Evolutionary conservation across 2,888 invertebrate species (phyloP), one percentile per base, ranked within the genome.

Genomic region (Tuberolachnus salignus): DNA sequence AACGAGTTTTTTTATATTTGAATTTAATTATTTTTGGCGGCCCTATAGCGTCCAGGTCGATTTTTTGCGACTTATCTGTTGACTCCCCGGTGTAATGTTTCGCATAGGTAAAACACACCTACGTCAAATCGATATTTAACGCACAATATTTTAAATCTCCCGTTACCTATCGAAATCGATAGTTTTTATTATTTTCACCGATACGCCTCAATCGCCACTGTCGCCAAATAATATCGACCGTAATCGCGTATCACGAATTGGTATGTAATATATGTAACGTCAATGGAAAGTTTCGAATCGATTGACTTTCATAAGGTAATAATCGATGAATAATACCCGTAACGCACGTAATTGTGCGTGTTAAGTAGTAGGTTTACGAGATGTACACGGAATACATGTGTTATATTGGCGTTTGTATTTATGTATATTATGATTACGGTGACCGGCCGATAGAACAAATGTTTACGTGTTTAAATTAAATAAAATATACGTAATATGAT

Each of bases 241-340:
- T 73, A 73, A 73, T 63, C 73, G 21, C 51, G 63, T 34, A 73
- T 63, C 19, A 59, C n/a, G 55, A 55, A 55, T 70, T 10, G 34
- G 34, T 34, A 34, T 6, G 34, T 34, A 34, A 34, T 34, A 59
- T 73, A 63, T 73, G 73, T 51, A 63, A 73, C 73, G 51, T 73
- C 51, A 51, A 51, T 63, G 73, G 73, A 73, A 73, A 73, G 73
- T 73, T 63, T 63, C 42, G 8, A 73, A 63, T 42, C 21, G 16
- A 42, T 63, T 21, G 49, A 73, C 73, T 73, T 73, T 73, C 73
- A 51, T 63, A 63, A 73, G 10, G 49, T 16, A 26, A 61, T 34
- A 61, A 49, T 34, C 19, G 42, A 19, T n/a, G n/a, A n/a, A n/a
- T n/a, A n/a, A 42, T 8, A 21, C 51, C 26, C 63, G 51, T 63